A percentile compares a stretch with the other conserved stretches of the same genome.
phyloP scores from a whole-genome alignment of 1,140 invertebrate genomes.

The Andricus grossulariae region DNA sequence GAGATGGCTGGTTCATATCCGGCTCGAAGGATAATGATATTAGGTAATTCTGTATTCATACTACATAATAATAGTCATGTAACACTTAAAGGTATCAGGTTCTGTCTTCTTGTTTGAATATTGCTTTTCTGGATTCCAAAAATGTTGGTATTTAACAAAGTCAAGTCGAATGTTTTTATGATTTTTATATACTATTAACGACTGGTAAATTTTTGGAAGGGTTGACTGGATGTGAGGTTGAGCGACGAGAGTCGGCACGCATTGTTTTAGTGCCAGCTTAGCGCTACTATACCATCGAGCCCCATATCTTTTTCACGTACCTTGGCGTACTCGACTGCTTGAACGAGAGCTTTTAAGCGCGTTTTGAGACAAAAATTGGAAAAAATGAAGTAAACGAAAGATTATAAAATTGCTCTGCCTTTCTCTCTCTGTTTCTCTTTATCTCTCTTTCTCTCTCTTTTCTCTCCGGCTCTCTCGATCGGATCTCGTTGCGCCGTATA shows the following conservation, averaged over 20 bases:
- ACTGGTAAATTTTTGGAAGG: too few relatives aligned
- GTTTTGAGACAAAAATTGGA: slow-evolving; percentile 21
- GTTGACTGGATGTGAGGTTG: slow-evolving; percentile 15
- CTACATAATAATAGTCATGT: too few relatives aligned
- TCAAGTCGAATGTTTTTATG: too few relatives aligned
- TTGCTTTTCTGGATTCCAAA: too few relatives aligned
- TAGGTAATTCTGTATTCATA: too few relatives aligned
- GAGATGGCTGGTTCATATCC: too few relatives aligned
- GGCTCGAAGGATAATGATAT: too few relatives aligned
- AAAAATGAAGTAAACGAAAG: slow-evolving; percentile 39
- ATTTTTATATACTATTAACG: too few relatives aligned
- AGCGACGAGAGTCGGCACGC: slow-evolving; percentile 20
- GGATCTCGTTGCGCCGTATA: slow-evolving; percentile 39
- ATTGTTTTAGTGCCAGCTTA: slow-evolving; percentile 9
- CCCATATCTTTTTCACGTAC: neutral
- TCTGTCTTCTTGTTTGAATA: too few relatives aligned
- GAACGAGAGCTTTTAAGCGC: slow-evolving; percentile 30
- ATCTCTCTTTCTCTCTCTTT: slow-evolving; percentile 46
- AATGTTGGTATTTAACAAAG: too few relatives aligned
- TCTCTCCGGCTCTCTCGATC: slow-evolving; percentile 33
- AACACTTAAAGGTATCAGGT: too few relatives aligned
- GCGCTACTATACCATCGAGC: slow-evolving; percentile 13
- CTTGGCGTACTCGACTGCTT: slow-evolving; percentile 38
- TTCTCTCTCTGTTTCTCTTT: slow-evolving; percentile 47
- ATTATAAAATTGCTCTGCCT: slow-evolving; percentile 53